Base-by-base conservation (phyloP, 2,113 vertebrate genomes). In the Narcine bancroftii region DNA sequence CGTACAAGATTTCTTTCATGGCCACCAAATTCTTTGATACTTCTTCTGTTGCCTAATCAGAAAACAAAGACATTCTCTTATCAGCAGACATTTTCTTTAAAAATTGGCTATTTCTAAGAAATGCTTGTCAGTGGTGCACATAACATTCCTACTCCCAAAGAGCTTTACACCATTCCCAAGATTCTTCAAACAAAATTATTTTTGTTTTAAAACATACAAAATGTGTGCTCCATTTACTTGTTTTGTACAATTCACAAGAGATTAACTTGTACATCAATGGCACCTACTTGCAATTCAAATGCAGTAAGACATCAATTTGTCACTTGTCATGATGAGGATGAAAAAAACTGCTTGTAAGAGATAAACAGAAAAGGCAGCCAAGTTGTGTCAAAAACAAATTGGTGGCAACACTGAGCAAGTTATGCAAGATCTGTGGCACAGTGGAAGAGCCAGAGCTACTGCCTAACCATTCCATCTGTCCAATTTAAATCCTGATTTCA, bases 21-120 rank as follows among this genome's bases (percentile, higher is more conserved):
- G 98, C 97, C 94, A 99, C 98, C 92, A 99, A 95, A 93, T 98
- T 99, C 96, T 99, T 99, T 65, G 98, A 98, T 94, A 99, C 99
- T 94, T 99, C 98, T 95, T 98, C 99, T n/a, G 97, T 97, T 77
- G 98, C 98, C 97, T 99, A 93, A 93, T 65, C 93, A 94, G 93
- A 93, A 81, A 71, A 92, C n/a, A 92, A 76, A 92, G 75, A 92
- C 92, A 69, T 69, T 69, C 24, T 21, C 66, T 69, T 3, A 69
- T 92, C 93, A 93, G 36, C 39, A 75, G 73, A n/a, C 42, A 92
- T 13, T 56, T 45, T 1, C 13, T 6, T 19, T 42, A 6, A 50
- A 87, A 36, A 56, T 42, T 29, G 50, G n/a, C n/a, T n/a, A n/a
- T n/a, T n/a, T n/a, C n/a, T n/a, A n/a, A n/a, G n/a, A n/a, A n/a